Base-by-base conservation (phyloP, 2,888 invertebrate genomes). In the Dynastes maya region DNA sequence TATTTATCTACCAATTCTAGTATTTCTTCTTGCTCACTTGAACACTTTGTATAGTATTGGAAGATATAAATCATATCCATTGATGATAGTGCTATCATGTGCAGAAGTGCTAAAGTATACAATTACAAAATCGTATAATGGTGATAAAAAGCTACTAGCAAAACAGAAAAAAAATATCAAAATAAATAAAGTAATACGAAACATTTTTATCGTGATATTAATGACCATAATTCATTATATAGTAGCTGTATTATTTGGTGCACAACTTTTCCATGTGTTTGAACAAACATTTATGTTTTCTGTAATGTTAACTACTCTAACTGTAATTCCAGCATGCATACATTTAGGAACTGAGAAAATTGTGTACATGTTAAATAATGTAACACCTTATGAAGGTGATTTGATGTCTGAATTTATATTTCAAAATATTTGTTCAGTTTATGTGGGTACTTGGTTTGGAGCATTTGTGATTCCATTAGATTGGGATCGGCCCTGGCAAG, bases 401-500 rank as follows among this genome's bases (percentile, higher is more conserved):
- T 90, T 91, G 8, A 85, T 91, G 8, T 86, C 90, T 61, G 91
- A 91, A 70, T 91, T 92, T 89, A 88, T 93, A 68, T 90, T 92
- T 76, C 89, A 90, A 58, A 91, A 91, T 83, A 89, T 92, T 4
- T 85, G 91, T 77, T 85, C 91, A 76, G 92, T 93, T 0, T 86
- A 96, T 11, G 87, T 95, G 49, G 97, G 97, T 2, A 93, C 95
- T 4, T 97, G 97, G 96, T 85, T 95, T 1, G 96, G 97, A 5
- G 95, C 96, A 2, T 91, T 95, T 78, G 94, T 95, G 0, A 95
- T 97, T 82, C 97, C 97, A 0, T 89, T 97, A 49, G 97, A 97
- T 87, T 97, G 97, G 97, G 95, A 97, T 87, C 91, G 94, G 68
- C 94, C 95, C 0, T 97, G 97, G 96, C 97, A 97, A 90, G 92